Conservation (phyloP, 2,888 invertebrate genomes). For the Kuschelorhynchus macadamiae region DNA sequence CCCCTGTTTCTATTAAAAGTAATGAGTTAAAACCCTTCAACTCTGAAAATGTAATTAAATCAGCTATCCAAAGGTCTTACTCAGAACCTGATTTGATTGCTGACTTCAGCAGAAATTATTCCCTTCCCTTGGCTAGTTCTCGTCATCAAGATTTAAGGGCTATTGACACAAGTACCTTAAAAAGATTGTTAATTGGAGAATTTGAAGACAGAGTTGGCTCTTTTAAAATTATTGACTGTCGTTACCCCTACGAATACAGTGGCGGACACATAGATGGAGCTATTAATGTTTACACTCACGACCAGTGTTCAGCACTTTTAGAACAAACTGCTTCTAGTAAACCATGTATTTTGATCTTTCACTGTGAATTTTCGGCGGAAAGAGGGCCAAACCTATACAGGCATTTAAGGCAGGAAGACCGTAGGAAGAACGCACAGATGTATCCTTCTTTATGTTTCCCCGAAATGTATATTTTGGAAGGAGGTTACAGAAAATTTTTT, state of each 20-base stretch:
- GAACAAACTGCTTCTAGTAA: constrained; percentile 24
- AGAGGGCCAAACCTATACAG: constrained; percentile 46
- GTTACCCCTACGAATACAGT: constrained; percentile 46
- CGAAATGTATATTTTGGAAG: constrained; percentile 47
- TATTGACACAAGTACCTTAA: constrained; percentile 32
- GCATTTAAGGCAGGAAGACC: constrained; percentile 42
- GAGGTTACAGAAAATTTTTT: constrained; percentile 44
- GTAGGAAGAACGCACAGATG: constrained; percentile 22
- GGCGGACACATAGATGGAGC: constrained; percentile 46
- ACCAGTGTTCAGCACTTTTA: constrained; percentile 39
- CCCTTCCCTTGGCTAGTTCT: constrained; percentile 32
- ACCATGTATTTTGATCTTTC: constrained; percentile 40
- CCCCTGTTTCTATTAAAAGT: constrained; percentile 12
- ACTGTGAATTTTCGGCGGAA: constrained; percentile 48
- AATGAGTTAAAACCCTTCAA: not conserved
- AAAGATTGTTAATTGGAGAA: constrained; percentile 33
- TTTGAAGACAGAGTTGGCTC: constrained; percentile 31
- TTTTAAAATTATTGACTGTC: constrained; percentile 48
- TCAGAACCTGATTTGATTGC: constrained; percentile 39
- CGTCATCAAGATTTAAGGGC: constrained; percentile 45
- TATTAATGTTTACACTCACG: constrained; percentile 42
- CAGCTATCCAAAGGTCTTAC: constrained; percentile 38
- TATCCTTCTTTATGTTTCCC: constrained; percentile 45
- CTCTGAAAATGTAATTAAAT: constrained; percentile 41
- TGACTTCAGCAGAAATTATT: constrained; percentile 41